Conservation (phyloP, 2,113 vertebrate species). For the Percina caprodes region DNA sequence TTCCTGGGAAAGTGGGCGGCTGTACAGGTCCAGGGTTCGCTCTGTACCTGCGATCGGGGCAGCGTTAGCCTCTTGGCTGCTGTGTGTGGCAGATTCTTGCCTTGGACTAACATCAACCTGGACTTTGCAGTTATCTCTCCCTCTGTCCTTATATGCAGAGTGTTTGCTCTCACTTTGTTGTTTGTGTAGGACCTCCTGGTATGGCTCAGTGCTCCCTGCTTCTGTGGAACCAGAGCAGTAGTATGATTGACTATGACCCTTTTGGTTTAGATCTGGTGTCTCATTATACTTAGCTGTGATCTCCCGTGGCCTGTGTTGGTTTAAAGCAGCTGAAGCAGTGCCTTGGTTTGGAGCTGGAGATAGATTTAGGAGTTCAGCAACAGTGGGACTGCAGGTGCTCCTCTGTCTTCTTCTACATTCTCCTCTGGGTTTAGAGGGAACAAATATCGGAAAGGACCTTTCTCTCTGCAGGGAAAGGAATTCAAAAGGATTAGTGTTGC, state of each 20-base stretch:
- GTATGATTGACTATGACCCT: conserved; percentile 16
- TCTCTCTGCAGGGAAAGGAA: conserved; percentile 63
- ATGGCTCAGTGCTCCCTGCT: conserved; percentile 16
- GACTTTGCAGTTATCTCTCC: conserved; percentile 38
- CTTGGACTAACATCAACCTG: conserved; percentile 40
- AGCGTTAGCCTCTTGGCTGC: conserved; percentile 30
- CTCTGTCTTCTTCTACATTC: conserved; percentile 64
- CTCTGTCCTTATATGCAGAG: conserved; percentile 2
- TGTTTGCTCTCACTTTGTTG: conserved; percentile 21
- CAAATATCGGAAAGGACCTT: conserved; percentile 68
- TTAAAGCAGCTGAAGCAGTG: conserved; percentile 1
- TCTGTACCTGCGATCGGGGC: conserved; percentile 27
- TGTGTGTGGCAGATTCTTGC: conserved; percentile 18
- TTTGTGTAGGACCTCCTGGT: conserved; percentile 58
- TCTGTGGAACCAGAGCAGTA: conserved; percentile 27
- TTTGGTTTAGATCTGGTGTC: conserved; percentile 35
- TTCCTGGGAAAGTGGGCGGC: background rate
- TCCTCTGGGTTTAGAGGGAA: conserved; percentile 74
- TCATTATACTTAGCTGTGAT: conserved; percentile 34
- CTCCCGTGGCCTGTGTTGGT: conserved; percentile 37
- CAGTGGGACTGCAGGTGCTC: conserved; percentile 24
- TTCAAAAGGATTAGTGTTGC: conserved; percentile 9
- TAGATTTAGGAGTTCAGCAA: conserved; percentile 21
- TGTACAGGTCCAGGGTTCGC: background rate
- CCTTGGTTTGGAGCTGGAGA: conserved; percentile 28